Evolutionary conservation across 1,140 invertebrate species (phyloP).

Genomic region (Trichonephila inaurata): DNA sequence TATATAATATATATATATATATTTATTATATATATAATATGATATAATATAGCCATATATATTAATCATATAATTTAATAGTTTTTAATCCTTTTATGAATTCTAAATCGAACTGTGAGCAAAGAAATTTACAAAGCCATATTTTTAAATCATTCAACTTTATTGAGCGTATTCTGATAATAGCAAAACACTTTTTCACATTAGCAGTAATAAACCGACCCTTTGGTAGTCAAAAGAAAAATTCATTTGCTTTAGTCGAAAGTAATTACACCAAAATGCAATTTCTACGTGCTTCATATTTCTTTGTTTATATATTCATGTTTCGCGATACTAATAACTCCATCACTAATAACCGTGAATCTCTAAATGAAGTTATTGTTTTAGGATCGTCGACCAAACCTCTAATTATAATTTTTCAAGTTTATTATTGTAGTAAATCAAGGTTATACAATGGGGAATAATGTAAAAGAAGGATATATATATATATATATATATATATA

Average conservation of each 20-base stretch:
- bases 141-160: background rate
- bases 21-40: too few relatives aligned
- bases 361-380: conserved; percentile 37
- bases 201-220: background rate
- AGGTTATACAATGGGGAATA: conserved; percentile 4
- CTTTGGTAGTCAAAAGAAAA: background rate
- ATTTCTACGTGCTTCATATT: background rate
- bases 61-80: too few relatives aligned
- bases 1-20: too few relatives aligned
- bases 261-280: conserved; percentile 20
- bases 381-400: background rate
- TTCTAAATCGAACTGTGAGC: too few relatives aligned
- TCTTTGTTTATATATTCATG: conserved; percentile 40
- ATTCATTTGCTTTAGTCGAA: conserved; percentile 27
- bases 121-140: too few relatives aligned
- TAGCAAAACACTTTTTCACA: background rate
- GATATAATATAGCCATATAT: too few relatives aligned
- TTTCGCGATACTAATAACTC: conserved; percentile 37
- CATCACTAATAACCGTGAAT: conserved; percentile 50
- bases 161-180: background rate
- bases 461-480: background rate
- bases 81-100: too few relatives aligned
- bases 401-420: conserved; percentile 56
- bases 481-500: too few relatives aligned
- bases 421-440: conserved; percentile 46